Evolutionary conservation across 1,140 invertebrate species (phyloP).

Genomic region (Nasonia giraulti): DNA sequence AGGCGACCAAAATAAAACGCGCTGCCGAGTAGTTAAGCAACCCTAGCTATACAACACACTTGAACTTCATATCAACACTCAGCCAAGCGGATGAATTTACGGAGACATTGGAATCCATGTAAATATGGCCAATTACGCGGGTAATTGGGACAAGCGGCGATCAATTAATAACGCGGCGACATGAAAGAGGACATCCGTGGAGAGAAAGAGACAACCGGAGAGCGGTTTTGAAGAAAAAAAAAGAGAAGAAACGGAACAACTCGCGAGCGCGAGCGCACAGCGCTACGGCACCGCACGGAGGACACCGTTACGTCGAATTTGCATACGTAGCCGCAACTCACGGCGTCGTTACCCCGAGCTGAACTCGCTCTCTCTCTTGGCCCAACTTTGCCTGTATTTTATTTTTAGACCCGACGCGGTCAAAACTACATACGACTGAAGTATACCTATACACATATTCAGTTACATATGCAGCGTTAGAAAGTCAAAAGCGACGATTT

Average conservation of each 20-base stretch:
- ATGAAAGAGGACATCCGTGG: neutral
- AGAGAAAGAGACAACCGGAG: neutral
- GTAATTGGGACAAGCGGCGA: conserved; percentile 17
- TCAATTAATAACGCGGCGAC: conserved; percentile 9
- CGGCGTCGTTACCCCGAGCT: conserved; percentile 17
- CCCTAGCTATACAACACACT: neutral
- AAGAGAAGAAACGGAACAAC: neutral
- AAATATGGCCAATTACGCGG: conserved; percentile 5
- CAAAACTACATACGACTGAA: too few species aligned
- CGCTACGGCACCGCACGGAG: neutral
- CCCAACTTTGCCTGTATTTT: too few species aligned
- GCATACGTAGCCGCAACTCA: conserved; percentile 3
- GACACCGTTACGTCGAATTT: conserved; percentile 44
- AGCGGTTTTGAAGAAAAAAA: neutral
- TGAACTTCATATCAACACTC: neutral
- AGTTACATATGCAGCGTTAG: neutral
- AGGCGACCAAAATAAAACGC: neutral
- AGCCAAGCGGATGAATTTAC: neutral
- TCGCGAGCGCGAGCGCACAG: neutral
- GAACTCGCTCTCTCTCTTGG: neutral
- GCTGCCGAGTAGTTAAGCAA: neutral
- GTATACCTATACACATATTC: too few species aligned
- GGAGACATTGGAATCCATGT: conserved; percentile 3
- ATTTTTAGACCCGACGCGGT: too few species aligned
- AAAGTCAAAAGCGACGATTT: neutral